These are phyloP conservation scores for Conistra vaccinii DNA, from an alignment of 2,888 invertebrate species.

Conservation along the genomic window DNA sequence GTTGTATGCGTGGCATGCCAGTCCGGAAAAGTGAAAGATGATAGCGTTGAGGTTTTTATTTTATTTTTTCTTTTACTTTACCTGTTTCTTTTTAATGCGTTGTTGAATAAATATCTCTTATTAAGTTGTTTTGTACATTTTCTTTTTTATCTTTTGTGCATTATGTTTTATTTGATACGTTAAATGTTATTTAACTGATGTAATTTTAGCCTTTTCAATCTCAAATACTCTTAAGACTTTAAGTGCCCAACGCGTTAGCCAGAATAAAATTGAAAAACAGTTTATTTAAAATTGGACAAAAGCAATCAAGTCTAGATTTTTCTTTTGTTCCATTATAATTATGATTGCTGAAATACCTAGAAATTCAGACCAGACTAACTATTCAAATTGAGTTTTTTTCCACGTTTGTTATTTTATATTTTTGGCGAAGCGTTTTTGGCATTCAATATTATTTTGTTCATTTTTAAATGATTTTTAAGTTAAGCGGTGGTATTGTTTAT, in stretches of 20 bases:
- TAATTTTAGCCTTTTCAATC: background rate
- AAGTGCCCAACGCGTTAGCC: background rate
- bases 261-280: background rate
- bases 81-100: constrained; percentile 15
- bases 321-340: background rate
- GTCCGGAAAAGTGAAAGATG: constrained; percentile 41
- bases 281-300: background rate
- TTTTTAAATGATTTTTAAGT: background rate
- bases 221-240: background rate
- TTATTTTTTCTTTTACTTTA: constrained; percentile 9
- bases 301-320: background rate
- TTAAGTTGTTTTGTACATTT: background rate
- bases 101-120: constrained; percentile 31
- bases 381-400: background rate
- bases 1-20: constrained; percentile 38
- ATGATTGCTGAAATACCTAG: background rate
- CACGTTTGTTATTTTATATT: too few species aligned
- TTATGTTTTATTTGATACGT: background rate
- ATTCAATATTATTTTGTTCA: background rate
- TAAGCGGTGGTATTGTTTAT: background rate
- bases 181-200: background rate
- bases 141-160: background rate
- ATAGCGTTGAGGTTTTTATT: constrained; percentile 29
- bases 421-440: background rate
- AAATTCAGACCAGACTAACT: background rate